These are phyloP conservation scores for Brenthis ino DNA, from an alignment of 2,888 invertebrate species.

Conservation along the genomic window DNA sequence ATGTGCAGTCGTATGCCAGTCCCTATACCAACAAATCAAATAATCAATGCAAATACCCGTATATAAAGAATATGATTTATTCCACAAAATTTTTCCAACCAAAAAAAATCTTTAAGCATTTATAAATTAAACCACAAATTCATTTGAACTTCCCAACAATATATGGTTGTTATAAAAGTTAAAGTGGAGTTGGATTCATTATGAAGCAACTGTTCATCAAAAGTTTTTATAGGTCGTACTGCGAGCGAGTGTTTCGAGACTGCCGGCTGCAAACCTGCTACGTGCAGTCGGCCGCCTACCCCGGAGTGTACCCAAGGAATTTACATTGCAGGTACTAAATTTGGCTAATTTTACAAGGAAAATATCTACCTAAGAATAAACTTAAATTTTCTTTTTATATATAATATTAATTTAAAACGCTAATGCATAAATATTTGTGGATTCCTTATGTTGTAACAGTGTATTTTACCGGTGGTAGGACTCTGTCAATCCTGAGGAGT, in stretches of 20 bases:
- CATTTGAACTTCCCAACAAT: conserved; percentile 22
- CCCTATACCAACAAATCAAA: no score
- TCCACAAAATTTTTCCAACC: background rate
- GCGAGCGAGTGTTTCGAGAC: conserved; percentile 93
- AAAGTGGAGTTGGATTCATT: conserved; percentile 26
- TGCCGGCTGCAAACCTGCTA: conserved; percentile 95
- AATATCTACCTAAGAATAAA: background rate
- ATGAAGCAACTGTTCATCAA: conserved; percentile 25
- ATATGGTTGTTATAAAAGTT: conserved; percentile 25
- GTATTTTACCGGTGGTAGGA: no score
- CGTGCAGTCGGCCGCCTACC: conserved; percentile 96
- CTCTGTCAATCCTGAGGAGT: no score
- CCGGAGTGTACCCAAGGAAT: conserved; percentile 95
- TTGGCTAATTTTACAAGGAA: conserved; percentile 24
- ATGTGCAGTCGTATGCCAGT: no score
- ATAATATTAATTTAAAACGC: no score
- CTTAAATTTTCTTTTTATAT: no score
- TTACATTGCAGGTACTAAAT: conserved; percentile 87
- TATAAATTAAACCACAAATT: conserved; percentile 7
- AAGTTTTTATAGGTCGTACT: conserved; percentile 86
- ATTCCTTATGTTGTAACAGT: no score
- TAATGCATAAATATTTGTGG: no score
- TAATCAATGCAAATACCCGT: no score
- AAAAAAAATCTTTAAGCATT: background rate
- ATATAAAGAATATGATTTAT: no score